These are phyloP conservation scores for Aphidius ervi DNA, from an alignment of 1,140 invertebrate species.

Conservation along the genomic window DNA sequence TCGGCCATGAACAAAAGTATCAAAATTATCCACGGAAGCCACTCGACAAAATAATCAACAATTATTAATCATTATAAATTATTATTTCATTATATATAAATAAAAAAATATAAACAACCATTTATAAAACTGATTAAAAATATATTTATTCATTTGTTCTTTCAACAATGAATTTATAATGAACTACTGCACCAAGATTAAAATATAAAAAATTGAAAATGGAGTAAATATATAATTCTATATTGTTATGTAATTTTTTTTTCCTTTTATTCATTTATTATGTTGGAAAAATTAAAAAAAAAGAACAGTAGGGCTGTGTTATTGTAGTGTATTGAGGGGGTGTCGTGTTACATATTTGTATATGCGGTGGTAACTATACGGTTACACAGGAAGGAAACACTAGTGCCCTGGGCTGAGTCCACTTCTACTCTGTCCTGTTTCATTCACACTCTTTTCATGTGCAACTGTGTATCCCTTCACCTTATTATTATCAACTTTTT, in stretches of 20 bases:
- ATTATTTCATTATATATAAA: too few relatives aligned
- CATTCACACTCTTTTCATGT: conserved; percentile 11
- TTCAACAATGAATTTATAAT: too few relatives aligned
- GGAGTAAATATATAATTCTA: background rate
- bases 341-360: conserved; percentile 38
- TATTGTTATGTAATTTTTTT: too few relatives aligned
- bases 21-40: too few relatives aligned
- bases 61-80: too few relatives aligned
- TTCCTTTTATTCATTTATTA: too few relatives aligned
- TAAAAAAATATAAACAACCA: too few relatives aligned
- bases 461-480: conserved; percentile 3
- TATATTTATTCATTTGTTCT: too few relatives aligned
- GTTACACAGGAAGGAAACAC: conserved; percentile 53
- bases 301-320: conserved; percentile 2
- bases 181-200: background rate
- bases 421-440: conserved; percentile 20
- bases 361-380: conserved; percentile 39
- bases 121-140: too few relatives aligned
- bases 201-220: background rate
- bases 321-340: conserved; percentile 20
- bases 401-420: conserved; percentile 33
- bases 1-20: too few relatives aligned
- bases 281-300: background rate
- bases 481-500: background rate
- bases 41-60: too few relatives aligned